phyloP scores from a whole-genome alignment of 2,888 invertebrate genomes.

The Lathronympha strigana region DNA sequence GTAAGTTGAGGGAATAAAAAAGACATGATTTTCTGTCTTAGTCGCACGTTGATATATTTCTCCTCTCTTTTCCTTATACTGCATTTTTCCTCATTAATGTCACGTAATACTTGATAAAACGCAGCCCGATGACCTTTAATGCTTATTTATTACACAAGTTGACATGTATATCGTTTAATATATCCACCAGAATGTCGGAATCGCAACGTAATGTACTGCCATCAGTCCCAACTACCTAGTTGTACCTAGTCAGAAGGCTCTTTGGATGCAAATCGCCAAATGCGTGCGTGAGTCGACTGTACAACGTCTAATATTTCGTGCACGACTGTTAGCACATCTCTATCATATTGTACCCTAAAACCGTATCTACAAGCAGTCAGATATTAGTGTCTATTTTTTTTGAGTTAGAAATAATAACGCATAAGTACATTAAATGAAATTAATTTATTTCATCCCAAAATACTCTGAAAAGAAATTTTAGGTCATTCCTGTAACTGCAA shows the following conservation, averaged over 20 bases:
- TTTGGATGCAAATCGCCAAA: constrained; percentile 42
- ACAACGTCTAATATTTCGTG: neutral
- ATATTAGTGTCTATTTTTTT: too few species aligned
- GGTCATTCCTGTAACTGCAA: too few species aligned
- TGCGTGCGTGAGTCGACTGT: constrained; percentile 40
- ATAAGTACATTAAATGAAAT: too few species aligned
- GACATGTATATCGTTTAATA: constrained; percentile 40
- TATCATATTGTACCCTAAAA: neutral
- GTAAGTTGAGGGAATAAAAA: too few species aligned
- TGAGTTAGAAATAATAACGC: too few species aligned
- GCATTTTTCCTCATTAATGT: constrained; percentile 5
- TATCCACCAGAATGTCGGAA: constrained; percentile 35
- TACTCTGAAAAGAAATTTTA: too few species aligned
- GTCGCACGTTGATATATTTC: too few species aligned
- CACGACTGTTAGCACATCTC: neutral
- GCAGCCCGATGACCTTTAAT: constrained; percentile 21
- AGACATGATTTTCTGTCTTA: too few species aligned
- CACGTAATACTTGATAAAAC: constrained; percentile 29
- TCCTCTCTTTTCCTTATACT: neutral
- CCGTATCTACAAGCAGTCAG: neutral
- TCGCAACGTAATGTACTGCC: constrained; percentile 34
- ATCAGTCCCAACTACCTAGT: constrained; percentile 38
- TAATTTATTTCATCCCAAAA: too few species aligned
- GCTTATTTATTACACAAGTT: constrained; percentile 29
- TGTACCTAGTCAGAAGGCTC: constrained; percentile 33